Base-by-base conservation (phyloP, 2,113 vertebrate genomes). In the Oncorhynchus masou region DNA sequence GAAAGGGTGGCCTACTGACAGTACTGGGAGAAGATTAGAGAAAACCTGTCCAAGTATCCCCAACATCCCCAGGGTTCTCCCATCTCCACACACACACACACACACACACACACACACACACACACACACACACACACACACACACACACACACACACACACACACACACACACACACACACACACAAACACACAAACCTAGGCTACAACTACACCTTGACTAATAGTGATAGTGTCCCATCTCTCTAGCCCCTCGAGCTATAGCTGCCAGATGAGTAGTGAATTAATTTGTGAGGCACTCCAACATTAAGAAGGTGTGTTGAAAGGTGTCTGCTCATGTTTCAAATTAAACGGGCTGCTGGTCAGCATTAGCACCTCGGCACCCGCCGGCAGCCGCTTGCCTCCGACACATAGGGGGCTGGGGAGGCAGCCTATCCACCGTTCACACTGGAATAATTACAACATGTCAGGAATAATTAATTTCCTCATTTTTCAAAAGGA, bases 401-500 rank as follows among this genome's bases (percentile, higher is more conserved):
- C 93, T 93, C 94, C 93, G 95, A 97, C 95, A 97, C 96, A 96
- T 97, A 94, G 94, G 95, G 94, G 95, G 95, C 88, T 90, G 91
- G 92, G 94, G 94, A 80, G 22, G 89, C 94, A 95, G 93, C 92
- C 95, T 93, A 96, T 97, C 97, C 95, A 93, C 96, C 91, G 91
- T 97, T 99, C 97, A 98, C 97, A 98, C 96, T 96, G 96, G 97
- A 98, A 99, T 99, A 99, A 99, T 99, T 99, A 99, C 96, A 99
- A 99, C 96, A 98, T 97, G 98, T 99, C 98, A 99, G 96, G 96
- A 99, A 96, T 97, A 99, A 99, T 99, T 99, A 99, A 99, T 99
- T 99, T 98, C 95, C 97, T 99, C 98, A 99, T 99, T 98, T 99
- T 99, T 99, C 98, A 99, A 99, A 99, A 99, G 97, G 98, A 99